phyloP scores from a whole-genome alignment of 2,888 invertebrate genomes.

The Ophioninae sp. region DNA sequence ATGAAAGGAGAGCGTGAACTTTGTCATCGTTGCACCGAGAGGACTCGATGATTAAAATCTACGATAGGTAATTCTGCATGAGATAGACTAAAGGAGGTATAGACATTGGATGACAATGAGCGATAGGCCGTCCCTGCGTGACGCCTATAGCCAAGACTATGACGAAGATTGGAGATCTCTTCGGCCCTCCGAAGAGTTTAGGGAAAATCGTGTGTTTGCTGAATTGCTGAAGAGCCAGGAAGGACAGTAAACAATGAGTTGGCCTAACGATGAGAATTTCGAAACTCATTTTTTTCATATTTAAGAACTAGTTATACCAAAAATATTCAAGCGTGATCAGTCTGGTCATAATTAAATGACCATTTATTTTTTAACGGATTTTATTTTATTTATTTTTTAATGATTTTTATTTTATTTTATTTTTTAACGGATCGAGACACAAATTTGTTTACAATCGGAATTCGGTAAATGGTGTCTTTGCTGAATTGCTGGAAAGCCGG shows the following conservation, averaged over 20 bases:
- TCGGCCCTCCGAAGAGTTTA: not conserved
- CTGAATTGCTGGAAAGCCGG: not conserved
- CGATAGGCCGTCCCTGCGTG: slow-evolving; percentile 22
- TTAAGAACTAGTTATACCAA: slow-evolving; percentile 4
- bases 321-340: slow-evolving; percentile 22
- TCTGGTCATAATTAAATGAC: not conserved
- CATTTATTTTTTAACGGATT: not conserved
- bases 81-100: not conserved
- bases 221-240: slow-evolving; percentile 4
- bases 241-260: slow-evolving; percentile 35
- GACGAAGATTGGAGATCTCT: slow-evolving; percentile 25
- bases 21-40: slow-evolving; percentile 34
- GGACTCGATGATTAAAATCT: slow-evolving; percentile 40
- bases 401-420: no score
- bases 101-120: slow-evolving; percentile 6
- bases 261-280: not conserved
- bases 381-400: no score
- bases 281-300: not conserved
- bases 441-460: no score
- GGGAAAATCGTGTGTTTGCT: slow-evolving; percentile 23
- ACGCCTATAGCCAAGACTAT: not conserved
- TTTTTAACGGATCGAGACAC: no score
- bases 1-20: slow-evolving; percentile 33
- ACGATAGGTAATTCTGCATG: slow-evolving; percentile 32
- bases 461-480: slow-evolving; percentile 25